These are phyloP conservation scores for Tipula unca DNA, from an alignment of 2,888 invertebrate species.

Conservation along the genomic window DNA sequence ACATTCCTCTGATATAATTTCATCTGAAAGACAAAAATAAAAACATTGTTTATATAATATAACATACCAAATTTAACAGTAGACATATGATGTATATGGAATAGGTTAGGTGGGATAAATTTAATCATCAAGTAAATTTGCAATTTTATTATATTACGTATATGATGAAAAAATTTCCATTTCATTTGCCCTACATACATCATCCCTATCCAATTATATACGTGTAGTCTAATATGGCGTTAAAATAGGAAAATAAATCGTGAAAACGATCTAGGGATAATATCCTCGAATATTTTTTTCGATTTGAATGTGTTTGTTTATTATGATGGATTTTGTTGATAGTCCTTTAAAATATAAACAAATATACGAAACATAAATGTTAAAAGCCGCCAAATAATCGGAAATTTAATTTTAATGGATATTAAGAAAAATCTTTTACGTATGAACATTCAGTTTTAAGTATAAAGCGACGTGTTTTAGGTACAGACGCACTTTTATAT, in stretches of 20 bases:
- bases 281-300: not conserved
- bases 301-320: not conserved
- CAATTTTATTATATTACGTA: not conserved
- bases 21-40: conserved; percentile 21
- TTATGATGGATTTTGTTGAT: not conserved
- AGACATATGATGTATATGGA: not conserved
- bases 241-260: not conserved
- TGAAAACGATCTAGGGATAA: not conserved
- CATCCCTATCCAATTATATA: not conserved
- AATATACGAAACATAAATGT: not conserved
- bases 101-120: not conserved
- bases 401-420: conserved; percentile 9
- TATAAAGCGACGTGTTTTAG: not conserved
- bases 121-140: conserved; percentile 19
- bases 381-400: not conserved
- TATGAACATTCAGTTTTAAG: not conserved
- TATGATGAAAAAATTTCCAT: not conserved
- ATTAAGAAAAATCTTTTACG: not conserved
- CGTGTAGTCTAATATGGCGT: not conserved
- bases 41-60: not conserved
- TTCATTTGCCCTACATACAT: not conserved
- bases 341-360: not conserved
- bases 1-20: conserved; percentile 29
- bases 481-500: not conserved
- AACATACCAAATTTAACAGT: not conserved